Conservation (phyloP, 2,888 invertebrate genomes). For the Enoplolaimus lenunculus region DNA sequence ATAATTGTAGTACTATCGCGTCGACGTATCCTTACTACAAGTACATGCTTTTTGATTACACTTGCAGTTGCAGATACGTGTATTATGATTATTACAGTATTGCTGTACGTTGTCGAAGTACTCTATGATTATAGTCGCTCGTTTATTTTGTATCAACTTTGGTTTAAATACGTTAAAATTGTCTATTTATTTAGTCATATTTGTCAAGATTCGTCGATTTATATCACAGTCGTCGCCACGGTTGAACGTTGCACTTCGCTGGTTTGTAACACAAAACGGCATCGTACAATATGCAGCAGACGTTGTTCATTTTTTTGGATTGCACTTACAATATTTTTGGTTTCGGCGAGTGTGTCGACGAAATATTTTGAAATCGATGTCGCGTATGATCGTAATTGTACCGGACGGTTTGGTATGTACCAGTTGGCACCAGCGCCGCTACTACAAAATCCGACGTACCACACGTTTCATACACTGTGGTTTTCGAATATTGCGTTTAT, state of each 20-base stretch:
- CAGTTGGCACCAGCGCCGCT: not conserved
- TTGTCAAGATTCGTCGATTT: conserved; percentile 6
- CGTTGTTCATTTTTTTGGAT: conserved; percentile 8
- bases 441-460: not conserved
- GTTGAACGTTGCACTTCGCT: conserved; percentile 7
- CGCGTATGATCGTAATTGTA: not conserved
- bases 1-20: conserved; percentile 7
- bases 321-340: not conserved
- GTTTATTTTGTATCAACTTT: conserved; percentile 1
- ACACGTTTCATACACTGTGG: conserved; percentile 9
- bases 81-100: not conserved
- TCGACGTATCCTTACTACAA: not conserved
- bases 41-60: not conserved
- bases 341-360: not conserved
- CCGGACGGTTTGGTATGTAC: conserved; percentile 9
- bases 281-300: not conserved
- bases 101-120: conserved; percentile 17
- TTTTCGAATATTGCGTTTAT: conserved; percentile 2
- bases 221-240: conserved; percentile 10
- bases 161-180: conserved; percentile 2
- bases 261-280: not conserved
- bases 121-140: conserved; percentile 10
- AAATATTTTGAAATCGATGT: conserved; percentile 15
- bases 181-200: conserved; percentile 15
- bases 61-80: conserved; percentile 12